Base-by-base conservation (phyloP, 2,888 invertebrate genomes). In the Caenorhabditis japonica region DNA sequence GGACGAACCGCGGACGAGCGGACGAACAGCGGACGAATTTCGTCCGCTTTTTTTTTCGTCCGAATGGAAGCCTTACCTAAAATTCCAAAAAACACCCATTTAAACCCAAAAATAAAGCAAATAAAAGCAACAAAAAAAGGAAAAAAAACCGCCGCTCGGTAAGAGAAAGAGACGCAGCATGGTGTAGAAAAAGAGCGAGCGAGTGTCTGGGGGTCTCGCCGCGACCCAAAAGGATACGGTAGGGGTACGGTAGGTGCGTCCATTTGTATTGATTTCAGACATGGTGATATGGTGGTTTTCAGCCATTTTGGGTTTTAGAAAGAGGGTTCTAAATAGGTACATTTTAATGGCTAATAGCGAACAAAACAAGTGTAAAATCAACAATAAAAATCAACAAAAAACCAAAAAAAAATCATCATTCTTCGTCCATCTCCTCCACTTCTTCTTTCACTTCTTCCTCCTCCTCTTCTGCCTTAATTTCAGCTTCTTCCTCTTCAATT, bases 181-280 rank as follows among this genome's bases (percentile, higher is more conserved):
- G 12, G 23, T 3, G 17, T n/a, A 25, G 21, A 13, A 25, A 17
- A 13, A 5, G 39, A 21, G 60, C 21, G 12, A 25, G 55, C 43
- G 38, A 39, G 2, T 25, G 34, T 33, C 12, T 13, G 33, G 3
- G 60, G 30, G 60, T 60, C 60, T 60, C 60, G 60, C 60, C 19
- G 30, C 60, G 60, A 60, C 19, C 23, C 12, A 15, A 3, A 12
- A 34, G 49, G 12, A 10, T 60, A 60, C 60, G 60, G 60, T 60
- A 51, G 51, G 58, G 60, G 51, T 60, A 43, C 60, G 49, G 60
- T 60, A 60, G 51, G 23, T 51, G 49, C 41, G 41, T 21, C 33
- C 58, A 46, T 7, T 30, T 38, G 15, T 19, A 47, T 47, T 21
- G 46, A 58, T 46, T 36, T 38, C 25, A 46, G 34, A 33, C 34